Base-by-base conservation (phyloP, 2,113 vertebrate species). In the Daboia siamensis region DNA sequence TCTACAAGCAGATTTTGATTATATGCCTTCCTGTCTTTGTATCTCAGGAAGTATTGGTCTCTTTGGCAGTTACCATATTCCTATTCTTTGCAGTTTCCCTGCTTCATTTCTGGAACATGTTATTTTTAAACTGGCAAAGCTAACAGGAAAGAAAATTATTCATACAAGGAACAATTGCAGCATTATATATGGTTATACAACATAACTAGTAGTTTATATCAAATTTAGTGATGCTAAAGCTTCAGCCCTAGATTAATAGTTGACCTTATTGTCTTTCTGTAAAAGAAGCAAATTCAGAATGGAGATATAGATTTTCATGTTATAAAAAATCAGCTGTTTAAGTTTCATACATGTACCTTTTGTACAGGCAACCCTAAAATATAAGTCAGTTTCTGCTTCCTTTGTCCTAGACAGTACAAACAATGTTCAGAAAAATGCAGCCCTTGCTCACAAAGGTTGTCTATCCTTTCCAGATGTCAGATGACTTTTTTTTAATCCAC, bases 1-100 rank as follows among this genome's bases (percentile, higher is more conserved):
- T 90, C 44, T 95, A 90, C 95, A 97, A 96, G 95, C 96, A 97
- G 74, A 96, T 95, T 96, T 97, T 97, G 97, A 98, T 98, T 97
- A 93, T 93, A 86, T 51, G 97, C 95, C 93, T 99, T 99, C 98
- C 98, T 99, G 98, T 95, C 92, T 98, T 98, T 99, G 98, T 98
- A 95, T 96, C 94, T 96, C 98, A 98, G 98, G 98, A 98, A 99
- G 97, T 96, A 95, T 97, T 94, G 94, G 96, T 93, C 95, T 94
- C 94, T 93, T 95, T 21, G 92, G 96, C 96, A 92, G 52, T 95
- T 95, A 56, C 94, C 92, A 59, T 46, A 91, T 93, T 97, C 97
- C 97, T 92, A 89, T 94, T 59, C 74, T 94, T 94, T 91, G 39
- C 55, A 52, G 4, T 90, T 95, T 94, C 94, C 96, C 96, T 91